These are phyloP conservation scores for Ephydatia muelleri DNA, from an alignment of 37 sponge, comb jelly and placozoan genomes.

Conservation along the genomic window DNA sequence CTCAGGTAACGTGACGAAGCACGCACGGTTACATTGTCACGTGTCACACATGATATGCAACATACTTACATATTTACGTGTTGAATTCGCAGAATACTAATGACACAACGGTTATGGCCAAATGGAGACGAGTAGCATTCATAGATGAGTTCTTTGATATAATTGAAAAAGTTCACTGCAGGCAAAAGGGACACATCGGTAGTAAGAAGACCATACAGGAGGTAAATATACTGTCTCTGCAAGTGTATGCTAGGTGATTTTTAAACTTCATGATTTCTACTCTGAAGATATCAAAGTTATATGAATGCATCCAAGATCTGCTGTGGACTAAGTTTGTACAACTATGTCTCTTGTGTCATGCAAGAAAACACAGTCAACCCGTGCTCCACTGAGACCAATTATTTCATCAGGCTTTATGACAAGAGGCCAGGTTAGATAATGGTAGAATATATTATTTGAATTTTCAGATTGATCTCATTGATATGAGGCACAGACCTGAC, in stretches of 20 bases:
- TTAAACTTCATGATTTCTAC: neutral
- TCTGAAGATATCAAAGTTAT: slow-evolving; percentile 27
- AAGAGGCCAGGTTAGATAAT: slow-evolving; percentile 24
- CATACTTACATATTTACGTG: too few relatives aligned
- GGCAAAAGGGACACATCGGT: slow-evolving; percentile 36
- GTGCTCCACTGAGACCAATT: slow-evolving; percentile 48
- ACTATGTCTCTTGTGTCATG: slow-evolving; percentile 29
- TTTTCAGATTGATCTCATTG: slow-evolving; percentile 31
- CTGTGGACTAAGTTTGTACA: slow-evolving; percentile 24
- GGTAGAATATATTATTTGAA: too few relatives aligned
- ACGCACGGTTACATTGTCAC: too few relatives aligned
- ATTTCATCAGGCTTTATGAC: slow-evolving; percentile 39
- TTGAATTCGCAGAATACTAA: slow-evolving; percentile 15
- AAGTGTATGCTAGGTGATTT: neutral
- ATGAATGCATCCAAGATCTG: slow-evolving; percentile 40
- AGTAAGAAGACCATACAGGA: too few relatives aligned
- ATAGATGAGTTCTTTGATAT: slow-evolving; percentile 39
- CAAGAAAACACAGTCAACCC: slow-evolving; percentile 25
- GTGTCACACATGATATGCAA: too few relatives aligned
- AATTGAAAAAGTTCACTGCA: slow-evolving; percentile 20
- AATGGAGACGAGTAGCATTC: slow-evolving; percentile 33
- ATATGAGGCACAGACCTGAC: slow-evolving; percentile 29
- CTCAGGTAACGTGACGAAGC: too few relatives aligned
- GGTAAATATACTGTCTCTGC: slow-evolving; percentile 5
- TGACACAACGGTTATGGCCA: slow-evolving; percentile 12